These are phyloP conservation scores for Kryphioiulus occultus DNA, from an alignment of 2,888 invertebrate genomes.

Conservation along the genomic window DNA sequence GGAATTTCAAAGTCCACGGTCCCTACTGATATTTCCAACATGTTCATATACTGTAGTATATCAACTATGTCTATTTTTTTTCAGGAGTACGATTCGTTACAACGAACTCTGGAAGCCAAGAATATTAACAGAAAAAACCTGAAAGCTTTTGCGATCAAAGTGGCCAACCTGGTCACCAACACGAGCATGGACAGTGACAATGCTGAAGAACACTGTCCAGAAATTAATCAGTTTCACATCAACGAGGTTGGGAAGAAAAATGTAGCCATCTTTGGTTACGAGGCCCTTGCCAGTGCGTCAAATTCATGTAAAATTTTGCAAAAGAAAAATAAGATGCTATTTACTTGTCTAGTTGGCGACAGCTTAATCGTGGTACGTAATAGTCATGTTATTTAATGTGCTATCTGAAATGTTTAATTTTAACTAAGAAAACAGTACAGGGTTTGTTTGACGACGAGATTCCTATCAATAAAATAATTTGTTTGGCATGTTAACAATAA, in stretches of 20 bases:
- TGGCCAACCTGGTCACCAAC: constrained; percentile 61
- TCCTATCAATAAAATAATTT: too few relatives aligned
- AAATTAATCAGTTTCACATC: constrained; percentile 39
- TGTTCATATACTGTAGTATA: neutral
- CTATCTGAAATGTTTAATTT: too few relatives aligned
- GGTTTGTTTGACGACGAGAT: too few relatives aligned
- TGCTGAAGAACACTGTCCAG: neutral
- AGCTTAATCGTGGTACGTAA: constrained; percentile 65
- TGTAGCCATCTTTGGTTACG: constrained; percentile 69
- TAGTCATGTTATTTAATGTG: neutral
- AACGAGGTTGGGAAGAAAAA: constrained; percentile 65
- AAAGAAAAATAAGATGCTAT: constrained; percentile 62
- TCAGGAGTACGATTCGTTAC: constrained; percentile 65
- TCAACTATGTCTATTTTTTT: constrained; percentile 47
- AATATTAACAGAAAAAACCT: constrained; percentile 66
- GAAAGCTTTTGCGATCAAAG: constrained; percentile 65
- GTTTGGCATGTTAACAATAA: too few relatives aligned
- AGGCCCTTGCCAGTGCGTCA: constrained; percentile 67
- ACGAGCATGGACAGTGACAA: constrained; percentile 36
- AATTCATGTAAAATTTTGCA: constrained; percentile 65
- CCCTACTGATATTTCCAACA: neutral
- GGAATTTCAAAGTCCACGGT: neutral
- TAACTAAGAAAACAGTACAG: too few relatives aligned
- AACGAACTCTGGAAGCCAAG: constrained; percentile 63
- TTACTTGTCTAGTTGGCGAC: constrained; percentile 67